These are phyloP conservation scores for Drosophila prosaltans DNA, from an alignment of 1,140 invertebrate species.

Conservation along the genomic window DNA sequence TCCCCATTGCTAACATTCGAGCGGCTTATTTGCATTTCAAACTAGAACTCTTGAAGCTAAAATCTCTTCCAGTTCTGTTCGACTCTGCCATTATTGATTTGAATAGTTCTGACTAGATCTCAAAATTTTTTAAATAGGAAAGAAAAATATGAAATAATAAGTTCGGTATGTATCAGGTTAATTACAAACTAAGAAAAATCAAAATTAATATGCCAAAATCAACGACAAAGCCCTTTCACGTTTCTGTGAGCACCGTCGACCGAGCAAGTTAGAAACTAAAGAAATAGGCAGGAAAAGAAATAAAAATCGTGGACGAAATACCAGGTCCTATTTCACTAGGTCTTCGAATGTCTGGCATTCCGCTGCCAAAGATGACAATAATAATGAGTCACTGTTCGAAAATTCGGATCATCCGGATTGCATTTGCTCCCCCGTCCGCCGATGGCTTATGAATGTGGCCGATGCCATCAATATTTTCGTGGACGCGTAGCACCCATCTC, in stretches of 20 bases:
- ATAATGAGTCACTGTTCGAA: background rate
- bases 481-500: conserved; percentile 49
- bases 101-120: no score
- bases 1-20: conserved; percentile 22
- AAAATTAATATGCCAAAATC: background rate
- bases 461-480: conserved; percentile 50
- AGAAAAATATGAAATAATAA: no score
- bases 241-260: background rate
- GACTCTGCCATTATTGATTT: no score
- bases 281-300: background rate
- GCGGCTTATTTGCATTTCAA: background rate
- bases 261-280: background rate
- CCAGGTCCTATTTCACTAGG: background rate
- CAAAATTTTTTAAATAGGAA: background rate
- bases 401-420: conserved; percentile 18
- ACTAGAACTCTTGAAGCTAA: no score
- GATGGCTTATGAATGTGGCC: conserved; percentile 34
- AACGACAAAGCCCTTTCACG: background rate
- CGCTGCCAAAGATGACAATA: background rate
- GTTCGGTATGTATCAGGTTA: no score
- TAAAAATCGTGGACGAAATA: background rate
- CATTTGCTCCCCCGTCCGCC: conserved; percentile 39
- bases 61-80: no score
- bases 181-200: background rate
- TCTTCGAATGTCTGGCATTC: background rate